Base-by-base conservation (phyloP, 23 tunicate species). In the Styela clava region DNA sequence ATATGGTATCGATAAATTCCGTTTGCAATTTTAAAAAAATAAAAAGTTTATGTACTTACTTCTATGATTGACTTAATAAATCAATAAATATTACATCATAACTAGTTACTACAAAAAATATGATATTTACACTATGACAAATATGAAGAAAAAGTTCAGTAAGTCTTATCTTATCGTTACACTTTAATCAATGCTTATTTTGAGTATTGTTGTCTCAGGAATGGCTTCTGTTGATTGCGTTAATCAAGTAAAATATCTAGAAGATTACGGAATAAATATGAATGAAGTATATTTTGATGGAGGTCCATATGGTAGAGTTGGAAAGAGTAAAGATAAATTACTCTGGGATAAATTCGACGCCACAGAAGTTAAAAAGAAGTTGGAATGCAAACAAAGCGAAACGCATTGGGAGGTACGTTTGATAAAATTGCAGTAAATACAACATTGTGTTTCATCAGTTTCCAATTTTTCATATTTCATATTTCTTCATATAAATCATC, bases 301-400 rank as follows among this genome's bases (percentile, higher is more conserved):
- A 36, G 98, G 98, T 24, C 82, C 98, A 34, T 81, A 83, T 28
- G 93, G 88, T 24, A 74, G 98, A 35, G 77, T 93, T 2, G 98
- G 98, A 29, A 93, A 93, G 61, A 85, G 90, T 67, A 56, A 21
- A 12, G 84, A 87, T 35, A 71, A 63, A 56, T 23, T 70, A 23
- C 19, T 74, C 32, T 82, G 90, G 87, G 68, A 70, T 21, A 84
- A 77, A 28, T 93, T 84, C 76, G 78, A 84, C 69, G 79, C 84
- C 25, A 56, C 67, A 31, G 82, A 32, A 85, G 35, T 37, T 63
- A 87, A 22, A 20, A 37, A 84, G 31, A 24, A 81, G 24, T 32
- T 93, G 35, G 74, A 81, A 78, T 93, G 98, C 78, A 84, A 74
- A 19, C 88, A 74, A 28, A 70, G 84, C 21, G 69, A 84, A 68